These are phyloP conservation scores for Bursaphelenchus okinawaensis DNA, from an alignment of 2,888 invertebrate genomes.

Conservation along the genomic window DNA sequence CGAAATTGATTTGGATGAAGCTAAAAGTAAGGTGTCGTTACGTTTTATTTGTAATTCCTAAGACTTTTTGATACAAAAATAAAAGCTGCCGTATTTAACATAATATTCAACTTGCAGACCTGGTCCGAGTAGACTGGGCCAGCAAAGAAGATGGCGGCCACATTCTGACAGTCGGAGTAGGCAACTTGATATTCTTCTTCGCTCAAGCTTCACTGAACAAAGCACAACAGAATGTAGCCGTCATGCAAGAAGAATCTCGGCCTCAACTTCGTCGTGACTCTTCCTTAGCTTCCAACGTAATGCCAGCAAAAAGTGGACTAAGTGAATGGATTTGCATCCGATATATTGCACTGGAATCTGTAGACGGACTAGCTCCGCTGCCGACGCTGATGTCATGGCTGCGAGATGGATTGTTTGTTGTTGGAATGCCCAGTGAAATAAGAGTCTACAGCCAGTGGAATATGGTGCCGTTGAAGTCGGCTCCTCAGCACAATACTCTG, in stretches of 20 bases:
- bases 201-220: conserved; percentile 88
- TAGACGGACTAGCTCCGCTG: conserved; percentile 87
- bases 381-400: conserved; percentile 99
- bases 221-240: conserved; percentile 86
- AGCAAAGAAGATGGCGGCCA: conserved; percentile 98
- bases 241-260: conserved; percentile 64
- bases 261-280: conserved; percentile 45
- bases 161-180: conserved; percentile 76
- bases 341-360: conserved; percentile 59
- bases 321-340: conserved; percentile 52
- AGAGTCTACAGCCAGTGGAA: conserved; percentile 89
- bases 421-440: conserved; percentile 99
- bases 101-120: too few species aligned
- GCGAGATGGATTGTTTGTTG: conserved; percentile 89
- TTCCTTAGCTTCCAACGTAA: conserved; percentile 29
- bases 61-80: too few species aligned
- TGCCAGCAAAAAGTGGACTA: conserved; percentile 5
- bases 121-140: conserved; percentile 75
- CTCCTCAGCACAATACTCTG: background rate
- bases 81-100: too few species aligned
- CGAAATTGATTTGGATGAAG: background rate
- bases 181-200: conserved; percentile 71
- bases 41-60: too few species aligned
- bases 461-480: conserved; percentile 19
- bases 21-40: background rate